phyloP scores from a whole-genome alignment of 2,888 invertebrate genomes.

The Oasisia sp. region DNA sequence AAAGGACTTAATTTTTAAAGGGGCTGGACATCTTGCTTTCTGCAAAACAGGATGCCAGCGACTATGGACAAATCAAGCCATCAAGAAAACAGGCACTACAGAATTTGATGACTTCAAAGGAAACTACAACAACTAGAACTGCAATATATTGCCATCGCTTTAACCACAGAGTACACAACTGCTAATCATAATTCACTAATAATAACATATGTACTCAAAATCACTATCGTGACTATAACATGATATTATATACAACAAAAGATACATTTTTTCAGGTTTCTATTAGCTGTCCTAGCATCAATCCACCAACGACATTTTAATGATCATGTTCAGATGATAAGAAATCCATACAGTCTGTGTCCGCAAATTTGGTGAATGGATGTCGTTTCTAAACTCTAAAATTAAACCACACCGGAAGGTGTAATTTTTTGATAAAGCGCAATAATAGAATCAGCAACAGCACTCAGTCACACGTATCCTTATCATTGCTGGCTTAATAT shows the following conservation, averaged over 20 bases:
- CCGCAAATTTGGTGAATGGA: background rate
- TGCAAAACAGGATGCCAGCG: no score
- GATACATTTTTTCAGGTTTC: background rate
- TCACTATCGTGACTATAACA: background rate
- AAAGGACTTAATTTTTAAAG: background rate
- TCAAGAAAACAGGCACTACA: background rate
- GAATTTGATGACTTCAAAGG: background rate
- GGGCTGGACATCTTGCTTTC: background rate
- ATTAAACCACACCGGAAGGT: background rate
- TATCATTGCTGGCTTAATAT: background rate
- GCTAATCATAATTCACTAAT: background rate
- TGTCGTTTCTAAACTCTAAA: background rate
- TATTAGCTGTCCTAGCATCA: background rate
- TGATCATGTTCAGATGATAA: background rate
- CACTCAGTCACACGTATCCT: background rate
- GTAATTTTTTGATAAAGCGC: background rate
- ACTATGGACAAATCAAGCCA: background rate
- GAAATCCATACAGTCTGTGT: background rate
- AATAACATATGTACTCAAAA: background rate
- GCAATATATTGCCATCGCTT: background rate
- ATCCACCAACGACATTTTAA: background rate
- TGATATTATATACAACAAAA: background rate
- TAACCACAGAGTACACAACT: background rate
- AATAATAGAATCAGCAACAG: background rate
- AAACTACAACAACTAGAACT: background rate